Base-by-base conservation (phyloP, 2,797 vertebrate species). In the Urosaurus nigricauda region DNA sequence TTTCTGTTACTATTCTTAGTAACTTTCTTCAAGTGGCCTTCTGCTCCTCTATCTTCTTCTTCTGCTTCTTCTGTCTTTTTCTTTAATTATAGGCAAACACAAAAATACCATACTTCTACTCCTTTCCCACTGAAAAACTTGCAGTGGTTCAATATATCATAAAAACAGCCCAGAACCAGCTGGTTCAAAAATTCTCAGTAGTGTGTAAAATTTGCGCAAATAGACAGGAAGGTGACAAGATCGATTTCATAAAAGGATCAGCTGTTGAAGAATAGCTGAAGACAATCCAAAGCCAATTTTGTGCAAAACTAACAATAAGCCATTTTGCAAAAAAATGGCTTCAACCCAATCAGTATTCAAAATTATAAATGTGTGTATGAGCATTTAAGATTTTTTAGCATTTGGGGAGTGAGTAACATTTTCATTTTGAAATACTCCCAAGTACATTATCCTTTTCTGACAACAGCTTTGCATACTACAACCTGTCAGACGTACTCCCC, bases 1-100 rank as follows among this genome's bases (percentile, higher is more conserved):
- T 68, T 86, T 53, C 73, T 17, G 75, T 86, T n/a, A 68, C 75
- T 79, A 86, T 78, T 68, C n/a, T 78, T 68, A n/a, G 56, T 71
- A 43, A 56, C n/a, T 84, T 56, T 84, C 47, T 74, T 84, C 73
- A 47, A 56, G 74, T 29, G 51, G 51, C 47, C n/a, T 68, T 68
- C 29, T 68, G 29, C 29, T 11, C 65, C 65, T 68, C 29, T 32
- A 32, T 32, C 51, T 26, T 56, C 7, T 73, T 73, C 74, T 56
- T 74, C 24, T 14, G 3, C 43, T 47, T 47, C 43, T 85, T 77
- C 43, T 75, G 71, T 32, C 65, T 40, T 37, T 40, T 79, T 60
- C 35, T 75, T 86, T 68, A 86, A 53, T 79, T 79, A 51, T 37
- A 35, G 26, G 40, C 63, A 86, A 26, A 77, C 16, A 17, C 4